Conservation (phyloP, 2,797 vertebrate genomes). For the Coranthus polyacanthus region DNA sequence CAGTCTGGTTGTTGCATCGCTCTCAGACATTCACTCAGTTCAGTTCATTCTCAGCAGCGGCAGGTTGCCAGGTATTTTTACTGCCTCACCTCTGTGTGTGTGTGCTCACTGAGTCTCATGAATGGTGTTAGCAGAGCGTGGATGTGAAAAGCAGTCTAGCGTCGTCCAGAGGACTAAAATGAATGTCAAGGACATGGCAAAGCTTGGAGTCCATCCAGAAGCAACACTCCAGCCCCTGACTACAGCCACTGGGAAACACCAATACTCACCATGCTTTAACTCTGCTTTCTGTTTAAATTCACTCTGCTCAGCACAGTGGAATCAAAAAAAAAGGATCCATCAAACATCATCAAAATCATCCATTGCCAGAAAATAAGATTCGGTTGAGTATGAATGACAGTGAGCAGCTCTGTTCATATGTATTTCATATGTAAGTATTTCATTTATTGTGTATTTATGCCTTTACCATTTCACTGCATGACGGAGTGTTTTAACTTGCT, state of each 20-base stretch:
- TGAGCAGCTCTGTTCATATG: too few species aligned
- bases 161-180: slow-evolving; percentile 44
- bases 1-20: slow-evolving; percentile 46
- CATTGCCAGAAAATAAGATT: too few species aligned
- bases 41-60: slow-evolving; percentile 65
- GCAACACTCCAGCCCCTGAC: slow-evolving; percentile 33
- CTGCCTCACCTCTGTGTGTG: slow-evolving; percentile 54
- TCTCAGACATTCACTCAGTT: slow-evolving; percentile 69
- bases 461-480: too few species aligned
- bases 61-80: slow-evolving; percentile 77
- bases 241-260: slow-evolving; percentile 40
- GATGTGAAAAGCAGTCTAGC: slow-evolving; percentile 73
- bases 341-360: too few species aligned
- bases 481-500: too few species aligned
- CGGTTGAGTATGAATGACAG: too few species aligned
- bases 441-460: too few species aligned
- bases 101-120: slow-evolving; percentile 33
- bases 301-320: too few species aligned
- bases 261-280: neutral
- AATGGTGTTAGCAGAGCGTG: slow-evolving; percentile 68
- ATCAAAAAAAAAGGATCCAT: too few species aligned
- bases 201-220: slow-evolving; percentile 61
- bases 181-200: slow-evolving; percentile 67
- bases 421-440: too few species aligned
- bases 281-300: too few species aligned